Percentiles rank a stretch among this genome's conserved stretches.
Evolutionary conservation across 2,113 vertebrate genomes (phyloP).

Genomic region (Misgurnus anguillicaudatus): DNA sequence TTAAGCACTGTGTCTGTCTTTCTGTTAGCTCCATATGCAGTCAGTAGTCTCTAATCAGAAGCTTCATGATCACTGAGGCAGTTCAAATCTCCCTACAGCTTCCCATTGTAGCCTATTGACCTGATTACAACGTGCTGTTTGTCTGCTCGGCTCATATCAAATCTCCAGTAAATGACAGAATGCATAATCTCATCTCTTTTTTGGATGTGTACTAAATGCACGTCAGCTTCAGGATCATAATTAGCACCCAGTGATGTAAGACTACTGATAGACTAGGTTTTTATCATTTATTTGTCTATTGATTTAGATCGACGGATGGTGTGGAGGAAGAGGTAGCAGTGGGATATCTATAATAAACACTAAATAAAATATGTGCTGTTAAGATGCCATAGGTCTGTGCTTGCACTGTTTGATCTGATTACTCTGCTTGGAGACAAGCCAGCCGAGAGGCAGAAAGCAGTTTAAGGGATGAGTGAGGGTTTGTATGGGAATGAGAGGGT

Average conservation of each 20-base stretch:
- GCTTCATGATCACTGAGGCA: slow-evolving; percentile 17
- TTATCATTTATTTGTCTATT: slow-evolving; percentile 48
- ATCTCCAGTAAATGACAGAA: slow-evolving; percentile 25
- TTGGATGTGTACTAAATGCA: slow-evolving; percentile 21
- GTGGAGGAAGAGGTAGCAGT: not conserved
- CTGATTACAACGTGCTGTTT: slow-evolving; percentile 47
- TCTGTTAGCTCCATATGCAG: not conserved
- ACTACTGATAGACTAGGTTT: slow-evolving; percentile 36
- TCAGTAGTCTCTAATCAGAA: slow-evolving; percentile 10
- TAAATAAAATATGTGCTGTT: slow-evolving; percentile 64
- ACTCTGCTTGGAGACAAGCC: slow-evolving; percentile 60
- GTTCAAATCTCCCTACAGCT: slow-evolving; percentile 26
- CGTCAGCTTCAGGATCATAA: slow-evolving; percentile 7
- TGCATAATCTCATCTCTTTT: not conserved
- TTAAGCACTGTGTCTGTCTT: not conserved
- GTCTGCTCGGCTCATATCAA: slow-evolving; percentile 13
- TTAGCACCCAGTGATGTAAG: slow-evolving; percentile 10
- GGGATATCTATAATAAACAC: slow-evolving; percentile 29
- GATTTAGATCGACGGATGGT: not conserved
- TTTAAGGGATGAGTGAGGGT: slow-evolving; percentile 41
- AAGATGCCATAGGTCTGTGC: slow-evolving; percentile 62
- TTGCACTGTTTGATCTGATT: slow-evolving; percentile 61
- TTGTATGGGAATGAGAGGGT: slow-evolving; percentile 34
- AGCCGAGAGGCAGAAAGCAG: slow-evolving; percentile 42
- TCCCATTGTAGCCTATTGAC: slow-evolving; percentile 47